Conservation (phyloP, 1,140 invertebrate species). For the Scaptomyza graminum region DNA sequence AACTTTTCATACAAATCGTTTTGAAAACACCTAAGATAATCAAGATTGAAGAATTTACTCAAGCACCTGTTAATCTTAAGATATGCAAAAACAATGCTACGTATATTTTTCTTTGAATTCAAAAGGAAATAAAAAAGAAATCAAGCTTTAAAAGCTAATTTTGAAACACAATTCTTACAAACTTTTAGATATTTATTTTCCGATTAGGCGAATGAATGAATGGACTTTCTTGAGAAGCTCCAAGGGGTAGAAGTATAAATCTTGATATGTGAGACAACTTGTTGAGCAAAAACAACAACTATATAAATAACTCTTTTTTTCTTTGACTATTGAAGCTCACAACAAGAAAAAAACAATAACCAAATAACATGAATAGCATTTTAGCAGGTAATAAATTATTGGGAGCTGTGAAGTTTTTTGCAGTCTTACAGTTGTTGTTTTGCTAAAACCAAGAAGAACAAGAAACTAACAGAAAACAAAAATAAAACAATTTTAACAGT, state of each 20-base stretch:
- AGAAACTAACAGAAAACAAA: slow-evolving; percentile 9
- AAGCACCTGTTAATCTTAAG: no score
- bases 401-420: slow-evolving; percentile 57
- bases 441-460: not conserved
- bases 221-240: not conserved
- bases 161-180: no score
- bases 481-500: slow-evolving; percentile 15
- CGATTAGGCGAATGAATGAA: no score
- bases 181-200: no score
- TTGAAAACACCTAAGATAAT: no score
- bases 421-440: slow-evolving; percentile 23
- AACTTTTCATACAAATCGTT: no score
- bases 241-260: slow-evolving; percentile 5
- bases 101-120: no score
- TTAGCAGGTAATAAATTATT: slow-evolving; percentile 61
- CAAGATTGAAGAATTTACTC: no score
- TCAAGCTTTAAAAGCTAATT: no score
- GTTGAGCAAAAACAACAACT: slow-evolving; percentile 49
- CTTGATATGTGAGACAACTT: slow-evolving; percentile 48
- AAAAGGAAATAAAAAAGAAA: no score
- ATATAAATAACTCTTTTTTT: not conserved
- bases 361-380: slow-evolving; percentile 14
- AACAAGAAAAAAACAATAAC: slow-evolving; percentile 8
- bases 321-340: not conserved
- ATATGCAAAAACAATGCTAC: no score